These are phyloP conservation scores for Sphecodes monilicornis DNA, from an alignment of 2,888 invertebrate genomes.

Conservation along the genomic window DNA sequence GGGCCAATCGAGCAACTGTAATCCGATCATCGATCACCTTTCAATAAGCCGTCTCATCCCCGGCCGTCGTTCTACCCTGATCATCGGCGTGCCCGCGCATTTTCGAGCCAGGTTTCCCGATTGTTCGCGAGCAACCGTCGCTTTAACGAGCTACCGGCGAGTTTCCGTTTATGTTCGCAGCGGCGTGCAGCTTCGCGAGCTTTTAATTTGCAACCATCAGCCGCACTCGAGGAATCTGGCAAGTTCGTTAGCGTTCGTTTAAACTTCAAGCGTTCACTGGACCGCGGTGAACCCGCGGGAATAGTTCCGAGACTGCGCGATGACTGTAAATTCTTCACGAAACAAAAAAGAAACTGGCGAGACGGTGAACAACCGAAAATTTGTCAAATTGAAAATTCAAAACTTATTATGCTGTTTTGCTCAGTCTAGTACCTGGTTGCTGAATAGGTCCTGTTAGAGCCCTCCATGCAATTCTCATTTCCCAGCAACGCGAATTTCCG, in stretches of 20 bases:
- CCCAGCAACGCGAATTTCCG: neutral
- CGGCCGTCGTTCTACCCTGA: neutral
- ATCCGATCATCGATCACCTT: conserved; percentile 34
- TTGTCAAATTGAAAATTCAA: neutral
- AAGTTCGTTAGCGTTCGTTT: conserved; percentile 64
- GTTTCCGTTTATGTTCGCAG: conserved; percentile 30
- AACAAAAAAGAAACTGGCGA: neutral
- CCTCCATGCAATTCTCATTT: neutral
- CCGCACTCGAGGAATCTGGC: conserved; percentile 50
- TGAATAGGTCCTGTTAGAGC: neutral
- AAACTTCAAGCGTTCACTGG: conserved; percentile 27
- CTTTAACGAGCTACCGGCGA: conserved; percentile 38
- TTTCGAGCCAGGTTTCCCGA: conserved; percentile 10
- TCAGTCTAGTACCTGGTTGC: neutral
- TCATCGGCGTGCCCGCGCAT: neutral
- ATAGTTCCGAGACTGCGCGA: conserved; percentile 26
- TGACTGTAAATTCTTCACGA: neutral
- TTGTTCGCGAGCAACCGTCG: conserved; percentile 31
- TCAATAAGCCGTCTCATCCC: conserved; percentile 17
- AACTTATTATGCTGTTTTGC: neutral
- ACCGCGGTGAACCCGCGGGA: conserved; percentile 16
- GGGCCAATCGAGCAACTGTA: conserved; percentile 27
- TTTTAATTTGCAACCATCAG: conserved; percentile 64
- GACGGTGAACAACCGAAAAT: neutral
- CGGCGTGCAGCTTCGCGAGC: conserved; percentile 27